Base-by-base conservation (phyloP, 2,888 invertebrate species). In the Empis stercorea region DNA sequence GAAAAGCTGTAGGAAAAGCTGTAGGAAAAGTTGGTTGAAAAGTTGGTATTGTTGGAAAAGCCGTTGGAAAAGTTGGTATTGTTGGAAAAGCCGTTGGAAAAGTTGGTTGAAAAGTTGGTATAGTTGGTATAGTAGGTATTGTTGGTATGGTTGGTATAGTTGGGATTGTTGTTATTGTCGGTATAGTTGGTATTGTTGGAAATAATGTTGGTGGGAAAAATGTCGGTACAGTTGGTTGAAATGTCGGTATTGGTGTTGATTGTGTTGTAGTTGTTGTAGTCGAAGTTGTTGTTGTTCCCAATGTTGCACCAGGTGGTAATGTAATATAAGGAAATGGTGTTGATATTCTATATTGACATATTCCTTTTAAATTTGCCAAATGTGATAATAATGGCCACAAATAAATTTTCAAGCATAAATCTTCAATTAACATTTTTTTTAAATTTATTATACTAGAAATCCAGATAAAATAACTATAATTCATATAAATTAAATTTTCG, bases 361-460 rank as follows among this genome's bases (percentile, higher is more conserved):
- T 52, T 30, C 68, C 68, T 54, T 69, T 69, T 10, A 65, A 53
- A 40, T 59, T 62, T 16, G 69, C 68, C 54, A 69, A 52, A 51
- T 69, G 64, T 13, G 66, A 62, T 1, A 69, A 54, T 49, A 65
- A 59, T 36, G 69, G 68, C 62, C 64, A 67, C 42, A 68, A 59
- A 46, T 61, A 67, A 43, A 69, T 56, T 55, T 64, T 68, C 14
- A 62, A 56, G 52, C 69, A 69, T 39, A 68, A 58, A 52, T 66
- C 62, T 27, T 57, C 57, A 53, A 65, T 52, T 48, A 59, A 52
- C 65, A 64, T 63, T 42, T 36, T 48, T n/a, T n/a, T n/a, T n/a
- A n/a, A n/a, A n/a, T n/a, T n/a, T n/a, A n/a, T n/a, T n/a, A n/a
- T n/a, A n/a, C n/a, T n/a, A n/a, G n/a, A n/a, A n/a, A n/a, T n/a